phyloP scores from a whole-genome alignment of 2,888 invertebrate species.

The Campopleginae sp. region DNA sequence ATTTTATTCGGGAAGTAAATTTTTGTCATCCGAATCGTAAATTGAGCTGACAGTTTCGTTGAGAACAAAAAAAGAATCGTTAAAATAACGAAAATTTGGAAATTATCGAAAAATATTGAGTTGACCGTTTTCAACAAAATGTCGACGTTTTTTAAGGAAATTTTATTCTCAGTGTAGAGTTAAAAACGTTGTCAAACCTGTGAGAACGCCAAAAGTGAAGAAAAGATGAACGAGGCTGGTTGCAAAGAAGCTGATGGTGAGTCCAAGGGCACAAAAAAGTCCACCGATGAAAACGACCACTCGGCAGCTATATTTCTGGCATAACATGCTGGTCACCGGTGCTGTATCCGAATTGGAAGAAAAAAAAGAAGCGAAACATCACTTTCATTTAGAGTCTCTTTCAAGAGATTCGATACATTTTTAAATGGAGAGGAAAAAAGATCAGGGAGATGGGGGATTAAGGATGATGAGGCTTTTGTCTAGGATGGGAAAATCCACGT shows the following conservation, averaged over 20 bases:
- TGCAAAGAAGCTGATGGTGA: slow-evolving; percentile 89
- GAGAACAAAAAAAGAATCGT: no score
- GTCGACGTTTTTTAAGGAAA: no score
- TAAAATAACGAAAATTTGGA: no score
- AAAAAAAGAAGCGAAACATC: slow-evolving; percentile 11
- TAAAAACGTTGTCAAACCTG: slow-evolving; percentile 85
- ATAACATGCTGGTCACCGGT: slow-evolving; percentile 90
- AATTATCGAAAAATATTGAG: no score
- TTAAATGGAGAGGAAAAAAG: slow-evolving; percentile 4
- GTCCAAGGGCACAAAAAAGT: slow-evolving; percentile 89
- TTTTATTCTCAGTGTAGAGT: neutral
- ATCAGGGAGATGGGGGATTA: slow-evolving; percentile 2
- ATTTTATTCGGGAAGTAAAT: no score
- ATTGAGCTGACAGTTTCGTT: no score
- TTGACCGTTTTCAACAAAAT: no score
- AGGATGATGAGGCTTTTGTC: slow-evolving; percentile 18
- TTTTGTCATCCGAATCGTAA: no score
- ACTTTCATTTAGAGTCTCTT: neutral
- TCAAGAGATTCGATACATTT: slow-evolving; percentile 5
- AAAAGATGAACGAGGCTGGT: slow-evolving; percentile 89
- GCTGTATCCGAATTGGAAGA: slow-evolving; percentile 84
- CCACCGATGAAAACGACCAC: slow-evolving; percentile 90
- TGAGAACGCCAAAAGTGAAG: slow-evolving; percentile 90
- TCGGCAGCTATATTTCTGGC: slow-evolving; percentile 88
- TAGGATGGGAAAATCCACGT: slow-evolving; percentile 4